phyloP scores from a whole-genome alignment of 2,888 invertebrate species.

The Sepiola atlantica region DNA sequence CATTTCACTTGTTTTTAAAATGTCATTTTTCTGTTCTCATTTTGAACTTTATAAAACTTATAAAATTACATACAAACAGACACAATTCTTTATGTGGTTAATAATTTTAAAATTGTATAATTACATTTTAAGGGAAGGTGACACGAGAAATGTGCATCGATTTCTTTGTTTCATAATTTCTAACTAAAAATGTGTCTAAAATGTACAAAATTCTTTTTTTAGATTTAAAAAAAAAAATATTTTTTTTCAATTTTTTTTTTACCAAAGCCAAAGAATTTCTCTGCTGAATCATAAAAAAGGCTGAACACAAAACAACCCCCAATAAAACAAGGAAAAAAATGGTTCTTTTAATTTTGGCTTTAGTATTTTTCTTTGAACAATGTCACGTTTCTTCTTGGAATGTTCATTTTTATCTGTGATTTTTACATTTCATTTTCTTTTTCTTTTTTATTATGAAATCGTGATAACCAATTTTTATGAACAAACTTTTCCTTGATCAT shows the following conservation, averaged over 20 bases:
- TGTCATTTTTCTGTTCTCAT: too few relatives aligned
- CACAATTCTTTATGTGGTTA: too few relatives aligned
- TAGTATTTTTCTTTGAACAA: not conserved
- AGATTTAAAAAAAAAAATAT: too few relatives aligned
- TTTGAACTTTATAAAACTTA: too few relatives aligned
- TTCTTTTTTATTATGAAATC: not conserved
- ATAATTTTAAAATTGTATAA: not conserved
- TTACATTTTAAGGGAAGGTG: not conserved
- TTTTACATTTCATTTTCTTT: not conserved
- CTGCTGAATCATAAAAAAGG: not conserved
- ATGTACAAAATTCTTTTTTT: too few relatives aligned
- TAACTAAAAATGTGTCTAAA: not conserved
- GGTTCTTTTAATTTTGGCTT: not conserved
- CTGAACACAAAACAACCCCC: not conserved
- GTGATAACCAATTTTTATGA: not conserved
- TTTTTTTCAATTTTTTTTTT: not conserved
- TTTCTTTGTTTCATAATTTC: not conserved
- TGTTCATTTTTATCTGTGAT: slow-evolving; percentile 10
- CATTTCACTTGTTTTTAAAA: too few relatives aligned
- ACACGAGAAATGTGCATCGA: not conserved
- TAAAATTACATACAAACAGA: too few relatives aligned
- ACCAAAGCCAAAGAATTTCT: not conserved
- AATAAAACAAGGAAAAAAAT: not conserved
- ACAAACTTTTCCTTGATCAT: not conserved
- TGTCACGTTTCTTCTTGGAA: not conserved